These are phyloP conservation scores for Dasyurus viverrinus DNA, from an alignment of 2,113 vertebrate species.

Conservation along the genomic window DNA sequence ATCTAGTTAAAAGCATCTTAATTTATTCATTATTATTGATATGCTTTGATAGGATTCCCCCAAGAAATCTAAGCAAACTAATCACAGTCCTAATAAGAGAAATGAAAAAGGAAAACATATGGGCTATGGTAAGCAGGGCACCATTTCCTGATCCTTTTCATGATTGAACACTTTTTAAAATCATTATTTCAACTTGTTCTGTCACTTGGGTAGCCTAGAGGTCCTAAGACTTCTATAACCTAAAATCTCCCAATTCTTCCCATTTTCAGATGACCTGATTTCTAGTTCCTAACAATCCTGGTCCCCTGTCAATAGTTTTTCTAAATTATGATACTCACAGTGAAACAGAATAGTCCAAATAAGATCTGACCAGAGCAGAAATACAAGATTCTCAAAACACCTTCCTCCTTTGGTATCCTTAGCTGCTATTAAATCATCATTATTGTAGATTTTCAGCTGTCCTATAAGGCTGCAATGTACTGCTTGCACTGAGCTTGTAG, in stretches of 20 bases:
- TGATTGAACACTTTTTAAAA: background rate
- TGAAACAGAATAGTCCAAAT: background rate
- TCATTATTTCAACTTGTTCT: background rate
- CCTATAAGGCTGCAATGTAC: background rate
- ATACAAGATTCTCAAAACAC: background rate
- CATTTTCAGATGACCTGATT: background rate
- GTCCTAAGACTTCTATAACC: background rate
- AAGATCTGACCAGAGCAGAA: background rate
- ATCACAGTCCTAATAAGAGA: background rate
- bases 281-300: background rate
- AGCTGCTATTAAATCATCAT: background rate
- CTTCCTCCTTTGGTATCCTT: background rate
- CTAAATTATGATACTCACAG: background rate
- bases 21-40: conserved; percentile 42
- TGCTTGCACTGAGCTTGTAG: background rate
- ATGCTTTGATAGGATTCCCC: background rate
- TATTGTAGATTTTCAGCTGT: background rate
- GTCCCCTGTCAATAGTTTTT: background rate
- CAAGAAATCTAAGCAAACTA: background rate
- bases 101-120: background rate
- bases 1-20: conserved; percentile 26
- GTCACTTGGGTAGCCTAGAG: background rate
- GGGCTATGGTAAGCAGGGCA: background rate
- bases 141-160: background rate
- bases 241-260: background rate